Conservation (phyloP, 2,888 invertebrate genomes). For the Biston betularia region DNA sequence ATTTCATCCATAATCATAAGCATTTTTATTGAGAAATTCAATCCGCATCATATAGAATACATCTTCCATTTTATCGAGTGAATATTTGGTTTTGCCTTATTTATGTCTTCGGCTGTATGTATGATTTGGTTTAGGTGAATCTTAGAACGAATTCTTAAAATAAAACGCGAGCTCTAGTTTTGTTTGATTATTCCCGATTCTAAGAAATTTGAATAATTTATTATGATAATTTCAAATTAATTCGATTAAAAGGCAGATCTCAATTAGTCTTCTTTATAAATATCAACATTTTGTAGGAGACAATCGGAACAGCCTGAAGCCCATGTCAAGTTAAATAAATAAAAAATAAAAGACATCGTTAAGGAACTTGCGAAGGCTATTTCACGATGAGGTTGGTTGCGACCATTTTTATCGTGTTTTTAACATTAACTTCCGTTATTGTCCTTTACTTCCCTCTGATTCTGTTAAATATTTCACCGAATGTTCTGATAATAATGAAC, state of each 20-base stretch:
- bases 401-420: slow-evolving; percentile 25
- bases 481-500: slow-evolving; percentile 8
- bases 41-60: slow-evolving; percentile 25
- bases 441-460: slow-evolving; percentile 8
- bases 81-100: slow-evolving; percentile 33
- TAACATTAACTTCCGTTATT: slow-evolving; percentile 22
- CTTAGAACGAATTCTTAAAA: slow-evolving; percentile 12
- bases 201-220: slow-evolving; percentile 4
- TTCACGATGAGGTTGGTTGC: slow-evolving; percentile 16
- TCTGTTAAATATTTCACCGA: neutral
- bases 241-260: slow-evolving; percentile 12
- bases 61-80: slow-evolving; percentile 31
- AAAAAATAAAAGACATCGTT: slow-evolving; percentile 29
- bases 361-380: slow-evolving; percentile 25
- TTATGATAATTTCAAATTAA: slow-evolving; percentile 4
- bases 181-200: neutral
- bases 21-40: slow-evolving; percentile 27
- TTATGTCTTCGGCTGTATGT: slow-evolving; percentile 17
- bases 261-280: slow-evolving; percentile 8
- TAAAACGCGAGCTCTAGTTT: neutral
- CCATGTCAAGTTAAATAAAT: slow-evolving; percentile 25
- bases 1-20: slow-evolving; percentile 13
- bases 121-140: slow-evolving; percentile 30
- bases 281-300: slow-evolving; percentile 17
- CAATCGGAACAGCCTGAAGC: slow-evolving; percentile 15